A percentile compares a stretch with the other conserved stretches of the same genome.
These are phyloP conservation scores for Philereme transversata DNA, from an alignment of 2,888 invertebrate species.

Conservation along the genomic window DNA sequence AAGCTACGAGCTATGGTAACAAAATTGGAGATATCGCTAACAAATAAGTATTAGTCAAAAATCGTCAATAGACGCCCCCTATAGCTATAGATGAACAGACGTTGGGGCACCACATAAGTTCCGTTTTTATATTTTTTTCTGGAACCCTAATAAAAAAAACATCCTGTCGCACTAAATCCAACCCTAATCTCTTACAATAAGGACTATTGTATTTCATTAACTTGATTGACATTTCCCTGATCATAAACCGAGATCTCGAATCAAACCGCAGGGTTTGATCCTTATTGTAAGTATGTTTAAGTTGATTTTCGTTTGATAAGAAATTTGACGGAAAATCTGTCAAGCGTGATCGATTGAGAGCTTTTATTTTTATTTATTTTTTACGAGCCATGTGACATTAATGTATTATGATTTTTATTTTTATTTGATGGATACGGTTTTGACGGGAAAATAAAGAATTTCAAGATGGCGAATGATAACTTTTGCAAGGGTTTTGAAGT, in stretches of 20 bases:
- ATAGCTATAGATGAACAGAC: no score
- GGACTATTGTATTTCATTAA: slow-evolving; percentile 2
- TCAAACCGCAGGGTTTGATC: background rate
- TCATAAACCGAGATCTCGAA: slow-evolving; percentile 12
- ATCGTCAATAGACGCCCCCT: no score
- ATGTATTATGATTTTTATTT: slow-evolving; percentile 24
- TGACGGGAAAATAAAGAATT: slow-evolving; percentile 13
- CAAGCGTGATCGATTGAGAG: slow-evolving; percentile 45
- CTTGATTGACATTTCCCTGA: slow-evolving; percentile 21
- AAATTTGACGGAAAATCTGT: slow-evolving; percentile 33
- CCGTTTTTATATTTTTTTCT: no score
- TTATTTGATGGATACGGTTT: slow-evolving; percentile 19
- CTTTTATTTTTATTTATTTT: slow-evolving; percentile 25
- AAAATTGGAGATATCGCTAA: no score
- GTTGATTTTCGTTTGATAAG: slow-evolving; percentile 7
- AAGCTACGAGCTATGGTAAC: no score
- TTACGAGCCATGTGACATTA: slow-evolving; percentile 25
- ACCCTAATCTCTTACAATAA: slow-evolving; percentile 4
- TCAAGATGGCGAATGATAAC: slow-evolving; percentile 13
- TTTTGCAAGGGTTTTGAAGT: background rate
- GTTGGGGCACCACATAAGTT: no score
- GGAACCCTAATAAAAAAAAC: no score
- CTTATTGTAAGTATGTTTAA: background rate
- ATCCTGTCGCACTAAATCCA: slow-evolving; percentile 7
- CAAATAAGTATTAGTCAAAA: no score